These are phyloP conservation scores for Hydractinia echinata DNA, from an alignment of 30 jellyfish, hydroid and myxozoan genomes.

Conservation along the genomic window DNA sequence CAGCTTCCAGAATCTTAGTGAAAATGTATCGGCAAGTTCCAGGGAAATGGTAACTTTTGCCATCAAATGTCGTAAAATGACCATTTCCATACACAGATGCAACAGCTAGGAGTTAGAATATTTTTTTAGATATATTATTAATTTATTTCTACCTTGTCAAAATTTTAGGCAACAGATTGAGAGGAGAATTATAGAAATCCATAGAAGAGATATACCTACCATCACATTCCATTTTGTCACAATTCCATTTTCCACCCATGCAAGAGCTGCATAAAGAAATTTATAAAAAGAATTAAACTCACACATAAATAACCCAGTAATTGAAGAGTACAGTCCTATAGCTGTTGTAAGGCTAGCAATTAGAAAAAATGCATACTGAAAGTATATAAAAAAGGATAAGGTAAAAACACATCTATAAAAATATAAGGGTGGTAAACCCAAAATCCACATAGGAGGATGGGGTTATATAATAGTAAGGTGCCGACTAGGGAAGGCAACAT, in stretches of 20 bases:
- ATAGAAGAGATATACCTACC: background rate
- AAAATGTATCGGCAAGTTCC: slow-evolving; percentile 58
- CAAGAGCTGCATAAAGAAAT: slow-evolving; percentile 21
- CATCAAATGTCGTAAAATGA: slow-evolving; percentile 60
- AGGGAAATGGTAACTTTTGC: slow-evolving; percentile 47
- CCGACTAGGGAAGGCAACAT: too few relatives aligned
- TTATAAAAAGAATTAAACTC: background rate
- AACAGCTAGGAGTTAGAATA: slow-evolving; percentile 3
- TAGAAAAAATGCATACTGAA: too few relatives aligned
- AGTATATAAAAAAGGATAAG: too few relatives aligned
- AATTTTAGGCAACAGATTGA: background rate
- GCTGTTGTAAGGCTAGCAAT: background rate
- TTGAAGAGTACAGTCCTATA: background rate
- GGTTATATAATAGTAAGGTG: too few relatives aligned
- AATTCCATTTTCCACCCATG: slow-evolving; percentile 35
- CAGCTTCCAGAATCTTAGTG: slow-evolving; percentile 26
- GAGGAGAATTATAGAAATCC: background rate
- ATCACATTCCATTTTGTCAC: slow-evolving; percentile 29
- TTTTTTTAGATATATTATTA: too few relatives aligned
- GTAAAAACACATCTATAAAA: too few relatives aligned
- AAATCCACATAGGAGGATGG: too few relatives aligned
- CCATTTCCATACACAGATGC: slow-evolving; percentile 71
- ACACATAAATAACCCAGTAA: background rate
- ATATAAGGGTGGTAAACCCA: too few relatives aligned
- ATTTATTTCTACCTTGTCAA: too few relatives aligned